Evolutionary conservation across 2,113 vertebrate genomes (phyloP), one percentile per base, ranked within the genome.

Genomic region (Podarcis cretensis): DNA sequence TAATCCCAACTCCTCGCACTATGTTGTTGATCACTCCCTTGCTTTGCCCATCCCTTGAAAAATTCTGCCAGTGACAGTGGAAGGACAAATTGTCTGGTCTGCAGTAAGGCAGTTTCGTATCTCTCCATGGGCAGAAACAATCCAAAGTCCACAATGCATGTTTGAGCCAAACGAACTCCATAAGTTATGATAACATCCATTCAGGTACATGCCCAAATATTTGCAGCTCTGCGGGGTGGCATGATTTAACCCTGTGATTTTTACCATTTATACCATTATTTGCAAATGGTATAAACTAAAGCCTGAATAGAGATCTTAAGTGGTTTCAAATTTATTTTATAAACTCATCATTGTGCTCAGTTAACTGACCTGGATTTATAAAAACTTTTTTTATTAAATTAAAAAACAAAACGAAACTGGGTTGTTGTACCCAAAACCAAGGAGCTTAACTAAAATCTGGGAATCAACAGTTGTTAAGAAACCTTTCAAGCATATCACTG

Each of bases 321-420:
- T 0, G 10, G 85, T 81, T 91, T 91, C 74, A 89, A 32, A 35
- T 57, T 85, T 93, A 79, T 87, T 59, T 68, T 84, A 84, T 92
- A 87, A 92, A 82, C 16, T 23, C 0, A 0, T 37, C 69, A 35
- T 92, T 65, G 40, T 81, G 85, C 54, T 2, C 88, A 80, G 35
- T 81, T 85, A 66, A 0, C 5, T 83, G 73, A 92, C 85, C n/a
- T 69, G 30, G 35, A 40, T 87, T 35, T n/a, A 40, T 68, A 79
- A 54, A 35, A 20, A 27, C 30, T 27, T 54, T 69, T 48, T 68
- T 76, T 65, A 37, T 20, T 2, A 48, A 48, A 48, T 48, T 48
- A 48, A 48, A 48, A 43, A 86, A 65, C 18, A 48, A 48, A 78
- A 78, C 13, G 12, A 54, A 63, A 20, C 14, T 74, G 73, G 40